These are phyloP conservation scores for Dolichotis patagonum DNA, from an alignment of 2,113 vertebrate species.

Conservation along the genomic window DNA sequence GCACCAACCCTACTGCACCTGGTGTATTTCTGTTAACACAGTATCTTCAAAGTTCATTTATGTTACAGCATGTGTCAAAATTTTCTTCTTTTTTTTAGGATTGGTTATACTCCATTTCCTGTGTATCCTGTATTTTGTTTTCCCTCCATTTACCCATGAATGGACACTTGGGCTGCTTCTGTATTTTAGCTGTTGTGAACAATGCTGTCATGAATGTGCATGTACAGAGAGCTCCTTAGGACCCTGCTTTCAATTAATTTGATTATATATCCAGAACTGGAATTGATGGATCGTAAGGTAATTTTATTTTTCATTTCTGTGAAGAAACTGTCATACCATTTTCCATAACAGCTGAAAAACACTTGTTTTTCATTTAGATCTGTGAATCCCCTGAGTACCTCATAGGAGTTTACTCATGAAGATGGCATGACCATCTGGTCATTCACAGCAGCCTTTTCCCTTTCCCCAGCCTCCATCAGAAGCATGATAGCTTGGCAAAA, in stretches of 20 bases:
- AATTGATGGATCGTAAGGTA: not conserved
- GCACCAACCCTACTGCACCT: not conserved
- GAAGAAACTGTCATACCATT: not conserved
- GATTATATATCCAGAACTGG: not conserved
- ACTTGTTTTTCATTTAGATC: conserved; percentile 20
- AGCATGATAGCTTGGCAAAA: conserved; percentile 11
- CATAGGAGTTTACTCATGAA: conserved; percentile 15
- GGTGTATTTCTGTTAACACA: conserved; percentile 25
- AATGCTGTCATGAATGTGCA: not conserved
- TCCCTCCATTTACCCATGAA: not conserved
- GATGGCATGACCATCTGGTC: not conserved
- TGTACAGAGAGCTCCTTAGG: not conserved
- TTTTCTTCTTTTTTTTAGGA: conserved; percentile 1
- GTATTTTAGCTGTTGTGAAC: not conserved
- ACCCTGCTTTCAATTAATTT: not conserved
- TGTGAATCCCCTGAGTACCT: conserved; percentile 22
- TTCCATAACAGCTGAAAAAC: not conserved
- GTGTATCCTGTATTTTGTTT: not conserved
- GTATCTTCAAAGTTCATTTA: not conserved
- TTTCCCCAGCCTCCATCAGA: not conserved
- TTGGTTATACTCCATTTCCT: not conserved
- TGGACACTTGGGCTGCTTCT: not conserved
- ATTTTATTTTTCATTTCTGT: conserved; percentile 18
- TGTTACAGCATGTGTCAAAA: not conserved
- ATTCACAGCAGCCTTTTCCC: not conserved